Evolutionary conservation across 2,113 vertebrate genomes (phyloP).

Genomic region (Elachura formosa): DNA sequence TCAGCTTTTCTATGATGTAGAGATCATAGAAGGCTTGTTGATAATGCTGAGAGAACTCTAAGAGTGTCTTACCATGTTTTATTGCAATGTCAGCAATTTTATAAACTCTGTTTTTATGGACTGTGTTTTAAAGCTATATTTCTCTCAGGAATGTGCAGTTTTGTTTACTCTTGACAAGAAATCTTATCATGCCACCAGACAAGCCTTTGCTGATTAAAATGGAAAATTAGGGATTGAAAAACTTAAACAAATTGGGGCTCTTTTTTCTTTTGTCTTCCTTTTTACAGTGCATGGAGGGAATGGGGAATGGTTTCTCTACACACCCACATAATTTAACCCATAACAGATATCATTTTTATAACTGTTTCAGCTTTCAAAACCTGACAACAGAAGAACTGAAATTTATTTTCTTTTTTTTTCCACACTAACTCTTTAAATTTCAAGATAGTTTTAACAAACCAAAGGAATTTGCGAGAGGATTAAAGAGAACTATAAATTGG

Average conservation of each 20-base stretch:
- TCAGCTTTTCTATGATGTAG: neutral
- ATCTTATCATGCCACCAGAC: neutral
- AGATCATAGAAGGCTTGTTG: neutral
- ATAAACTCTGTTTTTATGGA: constrained; percentile 10
- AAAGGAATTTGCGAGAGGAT: neutral
- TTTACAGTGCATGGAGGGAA: neutral
- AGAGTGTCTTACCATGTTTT: neutral
- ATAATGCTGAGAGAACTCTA: neutral
- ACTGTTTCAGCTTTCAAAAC: neutral
- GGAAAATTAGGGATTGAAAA: neutral
- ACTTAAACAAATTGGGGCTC: neutral
- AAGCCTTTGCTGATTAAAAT: neutral
- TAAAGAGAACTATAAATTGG: neutral
- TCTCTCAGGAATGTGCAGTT: neutral
- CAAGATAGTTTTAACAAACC: neutral
- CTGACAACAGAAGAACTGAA: neutral
- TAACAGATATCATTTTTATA: neutral
- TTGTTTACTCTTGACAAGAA: neutral
- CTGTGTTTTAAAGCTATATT: constrained; percentile 17
- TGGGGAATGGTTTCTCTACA: neutral
- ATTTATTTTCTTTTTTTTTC: neutral
- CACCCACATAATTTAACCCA: neutral
- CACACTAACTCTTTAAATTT: neutral
- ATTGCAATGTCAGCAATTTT: neutral
- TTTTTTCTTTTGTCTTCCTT: neutral